phyloP scores from a whole-genome alignment of 2,113 vertebrate genomes.

The Leiothrix lutea region DNA sequence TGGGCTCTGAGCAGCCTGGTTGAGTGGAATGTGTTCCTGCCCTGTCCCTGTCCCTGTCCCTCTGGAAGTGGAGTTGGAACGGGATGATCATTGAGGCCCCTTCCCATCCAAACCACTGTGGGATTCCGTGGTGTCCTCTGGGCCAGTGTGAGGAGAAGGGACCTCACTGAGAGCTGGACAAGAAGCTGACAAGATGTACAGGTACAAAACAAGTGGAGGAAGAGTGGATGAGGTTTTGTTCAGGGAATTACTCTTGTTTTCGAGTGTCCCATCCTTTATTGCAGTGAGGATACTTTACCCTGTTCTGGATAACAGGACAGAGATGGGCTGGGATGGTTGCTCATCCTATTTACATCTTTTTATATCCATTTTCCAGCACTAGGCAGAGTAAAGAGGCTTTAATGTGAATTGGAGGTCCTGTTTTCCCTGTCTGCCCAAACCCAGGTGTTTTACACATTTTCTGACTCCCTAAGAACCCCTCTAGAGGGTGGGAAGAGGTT shows the following conservation, averaged over 20 bases:
- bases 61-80: background rate
- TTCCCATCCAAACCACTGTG: background rate
- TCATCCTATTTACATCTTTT: background rate
- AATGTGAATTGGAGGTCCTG: rapidly evolving
- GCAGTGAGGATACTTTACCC: no score
- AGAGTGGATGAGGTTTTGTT: background rate
- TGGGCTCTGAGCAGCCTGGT: background rate
- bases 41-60: no score
- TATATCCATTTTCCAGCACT: background rate
- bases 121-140: background rate
- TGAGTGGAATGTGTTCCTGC: background rate
- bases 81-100: no score
- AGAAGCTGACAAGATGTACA: background rate
- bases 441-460: background rate
- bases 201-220: background rate
- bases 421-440: background rate
- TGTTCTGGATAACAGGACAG: background rate
- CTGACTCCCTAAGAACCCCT: background rate
- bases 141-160: background rate
- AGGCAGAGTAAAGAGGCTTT: background rate
- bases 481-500: background rate
- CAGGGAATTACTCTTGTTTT: background rate
- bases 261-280: background rate
- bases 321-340: background rate
- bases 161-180: background rate